Evolutionary conservation across 2,113 vertebrate genomes (phyloP).

Genomic region (Dipodomys merriami): DNA sequence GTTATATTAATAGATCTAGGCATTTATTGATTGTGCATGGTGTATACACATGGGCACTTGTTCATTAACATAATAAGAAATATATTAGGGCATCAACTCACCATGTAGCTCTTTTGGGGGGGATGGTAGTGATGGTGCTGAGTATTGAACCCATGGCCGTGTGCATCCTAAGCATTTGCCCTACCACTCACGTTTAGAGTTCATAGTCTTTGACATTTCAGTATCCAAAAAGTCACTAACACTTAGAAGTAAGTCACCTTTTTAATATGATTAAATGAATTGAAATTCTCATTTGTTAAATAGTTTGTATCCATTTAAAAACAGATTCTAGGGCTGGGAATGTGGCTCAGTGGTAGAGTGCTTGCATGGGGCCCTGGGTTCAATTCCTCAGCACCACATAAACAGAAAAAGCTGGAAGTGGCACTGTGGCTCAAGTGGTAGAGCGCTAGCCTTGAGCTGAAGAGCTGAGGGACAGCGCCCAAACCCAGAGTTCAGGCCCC

Average conservation of each 20-base stretch:
- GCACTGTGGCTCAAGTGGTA: no score
- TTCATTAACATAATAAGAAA: not conserved
- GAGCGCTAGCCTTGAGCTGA: no score
- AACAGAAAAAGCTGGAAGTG: no score
- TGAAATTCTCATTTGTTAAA: not conserved
- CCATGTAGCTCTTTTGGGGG: not conserved
- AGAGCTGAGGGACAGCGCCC: no score
- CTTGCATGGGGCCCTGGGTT: no score
- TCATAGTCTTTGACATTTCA: not conserved
- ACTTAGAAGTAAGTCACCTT: not conserved
- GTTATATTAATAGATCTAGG: not conserved
- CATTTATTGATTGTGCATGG: not conserved
- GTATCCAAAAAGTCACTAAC: not conserved
- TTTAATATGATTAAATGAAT: not conserved
- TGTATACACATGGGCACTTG: not conserved
- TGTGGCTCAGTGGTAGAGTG: no score
- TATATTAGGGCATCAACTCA: not conserved
- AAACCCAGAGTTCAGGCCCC: no score
- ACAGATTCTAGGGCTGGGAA: not conserved
- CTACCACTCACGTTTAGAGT: not conserved
- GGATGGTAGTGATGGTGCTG: not conserved
- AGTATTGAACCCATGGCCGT: not conserved
- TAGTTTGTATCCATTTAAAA: constrained; percentile 27
- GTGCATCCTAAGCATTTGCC: not conserved
- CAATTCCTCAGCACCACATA: no score